Conservation (phyloP, 1,140 invertebrate species). For the Sarcophaga peregrina region DNA sequence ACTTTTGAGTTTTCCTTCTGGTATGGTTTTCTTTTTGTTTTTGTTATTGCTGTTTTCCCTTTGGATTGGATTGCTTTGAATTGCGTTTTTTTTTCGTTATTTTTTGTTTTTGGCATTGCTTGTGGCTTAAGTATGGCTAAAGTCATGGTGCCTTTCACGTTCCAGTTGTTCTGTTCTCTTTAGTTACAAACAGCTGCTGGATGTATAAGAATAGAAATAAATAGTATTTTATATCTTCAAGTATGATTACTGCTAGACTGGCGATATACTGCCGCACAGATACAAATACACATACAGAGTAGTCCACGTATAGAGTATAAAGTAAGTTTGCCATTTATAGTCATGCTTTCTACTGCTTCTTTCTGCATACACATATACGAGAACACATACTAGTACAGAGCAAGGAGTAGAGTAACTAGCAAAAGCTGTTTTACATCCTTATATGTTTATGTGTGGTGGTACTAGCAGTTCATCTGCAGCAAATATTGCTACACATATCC, state of each 20-base stretch:
- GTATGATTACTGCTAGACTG: slow-evolving; percentile 18
- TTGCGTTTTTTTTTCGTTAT: too few relatives aligned
- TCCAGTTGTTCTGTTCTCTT: slow-evolving; percentile 7
- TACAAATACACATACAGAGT: not conserved
- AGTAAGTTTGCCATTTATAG: too few relatives aligned
- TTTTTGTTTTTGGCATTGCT: slow-evolving; percentile 21
- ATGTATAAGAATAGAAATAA: slow-evolving; percentile 31
- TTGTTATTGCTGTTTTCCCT: not conserved
- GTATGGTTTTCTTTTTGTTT: not conserved
- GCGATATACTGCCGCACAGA: not conserved
- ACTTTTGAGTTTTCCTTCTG: slow-evolving; percentile 29
- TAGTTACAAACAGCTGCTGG: slow-evolving; percentile 30
- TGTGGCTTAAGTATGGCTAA: slow-evolving; percentile 10
- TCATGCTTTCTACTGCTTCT: too few relatives aligned
- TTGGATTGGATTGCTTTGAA: too few relatives aligned
- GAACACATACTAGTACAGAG: too few relatives aligned
- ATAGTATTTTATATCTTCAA: slow-evolving; percentile 28
- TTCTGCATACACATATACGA: too few relatives aligned
- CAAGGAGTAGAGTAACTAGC: too few relatives aligned
- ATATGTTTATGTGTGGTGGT: not conserved
- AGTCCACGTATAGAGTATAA: too few relatives aligned
- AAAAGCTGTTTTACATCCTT: too few relatives aligned
- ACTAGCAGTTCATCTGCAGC: not conserved
- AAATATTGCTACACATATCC: not conserved
- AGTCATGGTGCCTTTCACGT: slow-evolving; percentile 12